A percentile compares a stretch with the other conserved stretches of the same genome.
Conservation (phyloP, 2,888 invertebrate species). For the Erebia palarica region DNA sequence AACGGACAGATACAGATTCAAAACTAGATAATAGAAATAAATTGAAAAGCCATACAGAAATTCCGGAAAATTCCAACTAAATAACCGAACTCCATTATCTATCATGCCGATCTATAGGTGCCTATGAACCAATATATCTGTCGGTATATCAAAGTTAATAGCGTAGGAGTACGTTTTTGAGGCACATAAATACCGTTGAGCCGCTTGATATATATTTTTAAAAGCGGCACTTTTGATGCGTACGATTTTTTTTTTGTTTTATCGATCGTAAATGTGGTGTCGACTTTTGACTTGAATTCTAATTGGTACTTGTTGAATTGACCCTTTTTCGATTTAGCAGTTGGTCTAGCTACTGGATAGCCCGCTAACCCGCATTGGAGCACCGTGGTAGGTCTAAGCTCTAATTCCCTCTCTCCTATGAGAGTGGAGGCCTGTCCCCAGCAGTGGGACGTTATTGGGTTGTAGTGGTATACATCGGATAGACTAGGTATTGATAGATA, state of each 20-base stretch:
- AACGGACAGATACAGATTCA: too few species aligned
- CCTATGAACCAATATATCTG: neutral
- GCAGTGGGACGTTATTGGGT: too few species aligned
- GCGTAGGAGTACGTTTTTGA: constrained; percentile 21
- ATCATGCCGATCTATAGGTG: constrained; percentile 7
- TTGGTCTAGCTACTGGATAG: too few species aligned
- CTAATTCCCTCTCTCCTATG: too few species aligned
- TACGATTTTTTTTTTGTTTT: constrained; percentile 54
- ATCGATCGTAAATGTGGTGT: constrained; percentile 53
- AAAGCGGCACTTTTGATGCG: constrained; percentile 55
- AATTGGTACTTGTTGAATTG: constrained; percentile 20
- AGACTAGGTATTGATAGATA: too few species aligned
- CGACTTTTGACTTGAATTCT: constrained; percentile 18
- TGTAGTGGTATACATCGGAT: too few species aligned
- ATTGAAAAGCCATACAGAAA: neutral
- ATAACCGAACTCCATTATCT: constrained; percentile 3
- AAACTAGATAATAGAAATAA: neutral
- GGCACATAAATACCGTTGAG: constrained; percentile 39
- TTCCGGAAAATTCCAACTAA: neutral
- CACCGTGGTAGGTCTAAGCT: too few species aligned
- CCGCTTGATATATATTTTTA: constrained; percentile 41
- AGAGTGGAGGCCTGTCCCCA: too few species aligned
- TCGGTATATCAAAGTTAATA: constrained; percentile 28
- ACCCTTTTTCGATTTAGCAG: neutral
- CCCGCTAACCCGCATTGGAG: too few species aligned